Evolutionary conservation across 2,888 invertebrate species (phyloP), one percentile per base, ranked within the genome.

Genomic region (Amaurobius ferox): DNA sequence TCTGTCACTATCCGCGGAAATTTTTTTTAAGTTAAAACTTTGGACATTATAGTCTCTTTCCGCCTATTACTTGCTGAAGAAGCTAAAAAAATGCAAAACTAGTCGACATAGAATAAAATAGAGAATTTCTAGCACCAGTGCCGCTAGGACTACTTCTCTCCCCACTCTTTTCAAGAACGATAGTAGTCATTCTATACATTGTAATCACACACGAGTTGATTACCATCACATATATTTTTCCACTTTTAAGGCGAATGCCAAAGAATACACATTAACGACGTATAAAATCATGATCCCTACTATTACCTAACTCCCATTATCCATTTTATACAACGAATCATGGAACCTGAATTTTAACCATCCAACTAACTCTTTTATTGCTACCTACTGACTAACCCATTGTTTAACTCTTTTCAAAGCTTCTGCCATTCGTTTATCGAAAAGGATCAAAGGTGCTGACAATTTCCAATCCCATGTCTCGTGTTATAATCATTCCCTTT

Each of bases 391-490:
- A 16, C 13, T 16, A 9, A 16, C n/a, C 44, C 6, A 44, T 44
- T 44, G 44, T 16, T 44, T 44, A 44, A 44, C 11, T 7, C 6
- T 11, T 13, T 44, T 16, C 44, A 16, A 16, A 16, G 44, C 44
- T 16, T 44, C 44, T 44, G 44, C 44, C 11, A 11, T 16, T 11
- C 16, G n/a, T 44, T 67, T 35, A 35, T 67, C 67, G 26, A 29
- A 19, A 19, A 67, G 13, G 26, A 67, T 64, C 64, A 40, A 19
- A 66, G 62, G 44, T 64, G 70, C 39, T 64, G 62, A 30, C 71
- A 64, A n/a, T 62, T 26, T 44, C n/a, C 67, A 26, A 39, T 62
- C 61, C 39, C 62, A 30, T 67, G 66, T 28, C 77, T 39, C 29
- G n/a, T 32, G 39, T 30, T 44, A 62, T 66, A 64, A 44, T 32